A percentile compares a stretch with the other conserved stretches of the same genome.
These are phyloP conservation scores for Psilopogon haemacephalus DNA, from an alignment of 2,113 vertebrate genomes.

Conservation along the genomic window DNA sequence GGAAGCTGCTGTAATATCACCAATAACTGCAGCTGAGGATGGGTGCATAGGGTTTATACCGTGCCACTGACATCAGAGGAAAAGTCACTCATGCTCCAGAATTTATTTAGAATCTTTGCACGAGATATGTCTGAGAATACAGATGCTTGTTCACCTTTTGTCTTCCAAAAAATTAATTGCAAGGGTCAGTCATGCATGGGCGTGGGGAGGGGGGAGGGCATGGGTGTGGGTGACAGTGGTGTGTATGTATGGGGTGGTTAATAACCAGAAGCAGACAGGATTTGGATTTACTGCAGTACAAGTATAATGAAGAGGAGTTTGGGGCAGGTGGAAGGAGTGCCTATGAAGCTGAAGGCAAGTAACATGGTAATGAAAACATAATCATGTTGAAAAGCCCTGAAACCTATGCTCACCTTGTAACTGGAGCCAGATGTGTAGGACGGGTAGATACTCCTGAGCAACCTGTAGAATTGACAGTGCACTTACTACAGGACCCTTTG, in stretches of 20 bases:
- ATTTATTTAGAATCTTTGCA: background rate
- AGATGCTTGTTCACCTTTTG: rapidly evolving
- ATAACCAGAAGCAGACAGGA: background rate
- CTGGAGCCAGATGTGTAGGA: rapidly evolving
- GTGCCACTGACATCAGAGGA: background rate
- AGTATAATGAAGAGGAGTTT: background rate
- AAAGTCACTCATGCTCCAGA: background rate
- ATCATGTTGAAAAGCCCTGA: background rate
- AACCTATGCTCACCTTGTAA: background rate
- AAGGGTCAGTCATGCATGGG: background rate
- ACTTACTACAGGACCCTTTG: background rate
- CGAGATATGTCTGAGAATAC: rapidly evolving
- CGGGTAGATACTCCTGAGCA: rapidly evolving
- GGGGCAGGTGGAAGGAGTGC: background rate
- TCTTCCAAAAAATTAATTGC: background rate
- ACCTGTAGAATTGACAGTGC: background rate
- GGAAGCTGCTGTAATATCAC: background rate
- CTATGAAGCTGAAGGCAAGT: background rate
- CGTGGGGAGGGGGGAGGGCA: too few relatives aligned
- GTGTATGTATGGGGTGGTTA: background rate
- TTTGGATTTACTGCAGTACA: background rate
- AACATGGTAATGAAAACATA: rapidly evolving
- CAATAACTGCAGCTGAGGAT: background rate
- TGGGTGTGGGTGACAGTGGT: too few relatives aligned
- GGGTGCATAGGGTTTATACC: background rate